These are phyloP conservation scores for Sinocyclocheilus maitianheensis DNA, from an alignment of 2,113 vertebrate species.

Conservation along the genomic window DNA sequence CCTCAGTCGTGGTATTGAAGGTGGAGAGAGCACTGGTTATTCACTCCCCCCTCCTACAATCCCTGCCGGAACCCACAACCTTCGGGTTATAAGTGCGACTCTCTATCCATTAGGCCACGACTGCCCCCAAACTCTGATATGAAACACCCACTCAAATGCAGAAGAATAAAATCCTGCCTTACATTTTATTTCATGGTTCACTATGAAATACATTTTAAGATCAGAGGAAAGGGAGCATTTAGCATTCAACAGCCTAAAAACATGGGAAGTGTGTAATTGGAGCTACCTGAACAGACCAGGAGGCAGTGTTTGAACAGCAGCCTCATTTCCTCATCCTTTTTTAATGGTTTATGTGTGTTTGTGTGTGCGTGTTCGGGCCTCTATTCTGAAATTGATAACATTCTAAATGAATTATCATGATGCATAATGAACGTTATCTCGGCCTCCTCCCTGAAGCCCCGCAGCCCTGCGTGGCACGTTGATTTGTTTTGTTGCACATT, in stretches of 20 bases:
- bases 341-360: conserved; percentile 60
- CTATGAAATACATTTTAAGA: conserved; percentile 65
- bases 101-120: too few relatives aligned
- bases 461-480: conserved; percentile 77
- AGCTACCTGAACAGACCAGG: conserved; percentile 64
- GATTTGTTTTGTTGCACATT: conserved; percentile 79
- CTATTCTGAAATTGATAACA: conserved; percentile 82
- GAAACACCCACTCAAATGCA: not conserved
- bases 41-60: too few relatives aligned
- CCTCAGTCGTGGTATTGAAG: too few relatives aligned
- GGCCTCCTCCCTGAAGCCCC: conserved; percentile 67
- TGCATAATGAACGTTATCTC: conserved; percentile 79
- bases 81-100: too few relatives aligned
- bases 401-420: conserved; percentile 81
- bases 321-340: conserved; percentile 63
- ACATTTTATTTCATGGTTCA: not conserved
- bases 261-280: conserved; percentile 74
- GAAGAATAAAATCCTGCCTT: not conserved
- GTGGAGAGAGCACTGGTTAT: too few relatives aligned
- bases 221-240: conserved; percentile 49
- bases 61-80: too few relatives aligned
- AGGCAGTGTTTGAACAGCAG: conserved; percentile 65
- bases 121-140: not conserved
- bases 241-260: conserved; percentile 70
- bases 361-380: conserved; percentile 56